A percentile compares a stretch with the other conserved stretches of the same genome.
Evolutionary conservation across 2,113 vertebrate genomes (phyloP).

Genomic region (Triplophysa tibetana): DNA sequence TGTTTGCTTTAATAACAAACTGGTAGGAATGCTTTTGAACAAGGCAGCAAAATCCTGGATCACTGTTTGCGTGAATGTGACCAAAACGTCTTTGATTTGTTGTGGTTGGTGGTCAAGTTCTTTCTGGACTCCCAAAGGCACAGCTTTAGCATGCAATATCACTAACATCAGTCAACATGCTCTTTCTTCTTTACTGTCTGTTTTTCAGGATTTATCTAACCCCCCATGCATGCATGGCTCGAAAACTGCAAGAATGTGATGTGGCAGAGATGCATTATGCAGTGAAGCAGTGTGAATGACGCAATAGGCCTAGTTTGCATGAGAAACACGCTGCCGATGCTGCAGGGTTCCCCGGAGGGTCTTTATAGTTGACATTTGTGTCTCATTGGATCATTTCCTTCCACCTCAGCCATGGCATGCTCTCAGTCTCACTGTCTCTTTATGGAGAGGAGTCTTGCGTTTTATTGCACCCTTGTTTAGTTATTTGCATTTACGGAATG

Average conservation of each 20-base stretch:
- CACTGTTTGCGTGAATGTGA: not conserved
- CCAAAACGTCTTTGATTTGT: conserved; percentile 31
- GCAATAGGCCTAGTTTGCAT: not conserved
- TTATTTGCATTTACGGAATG: conserved; percentile 53
- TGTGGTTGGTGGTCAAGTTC: conserved; percentile 27
- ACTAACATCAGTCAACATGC: not conserved
- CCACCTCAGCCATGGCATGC: conserved; percentile 32
- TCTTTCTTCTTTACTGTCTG: conserved; percentile 1
- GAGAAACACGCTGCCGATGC: conserved; percentile 14
- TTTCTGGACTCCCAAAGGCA: conserved; percentile 12
- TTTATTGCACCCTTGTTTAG: conserved; percentile 31
- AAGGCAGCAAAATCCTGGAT: not conserved
- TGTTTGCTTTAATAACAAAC: not conserved
- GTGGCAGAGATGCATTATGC: not conserved
- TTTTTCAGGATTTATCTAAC: conserved; percentile 13
- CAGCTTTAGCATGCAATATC: conserved; percentile 11
- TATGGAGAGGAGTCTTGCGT: conserved; percentile 25
- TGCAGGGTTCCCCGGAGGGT: conserved; percentile 36
- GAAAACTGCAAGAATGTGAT: conserved; percentile 25
- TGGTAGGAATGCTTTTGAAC: conserved; percentile 2
- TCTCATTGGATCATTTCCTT: conserved; percentile 40
- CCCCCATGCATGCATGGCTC: not conserved
- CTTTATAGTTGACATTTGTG: conserved; percentile 41
- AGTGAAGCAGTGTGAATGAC: not conserved
- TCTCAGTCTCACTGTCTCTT: conserved; percentile 27